A percentile compares a stretch with the other conserved stretches of the same genome.
phyloP scores from a whole-genome alignment of 2,888 invertebrate genomes.

The Tenthredo scrophulariae region DNA sequence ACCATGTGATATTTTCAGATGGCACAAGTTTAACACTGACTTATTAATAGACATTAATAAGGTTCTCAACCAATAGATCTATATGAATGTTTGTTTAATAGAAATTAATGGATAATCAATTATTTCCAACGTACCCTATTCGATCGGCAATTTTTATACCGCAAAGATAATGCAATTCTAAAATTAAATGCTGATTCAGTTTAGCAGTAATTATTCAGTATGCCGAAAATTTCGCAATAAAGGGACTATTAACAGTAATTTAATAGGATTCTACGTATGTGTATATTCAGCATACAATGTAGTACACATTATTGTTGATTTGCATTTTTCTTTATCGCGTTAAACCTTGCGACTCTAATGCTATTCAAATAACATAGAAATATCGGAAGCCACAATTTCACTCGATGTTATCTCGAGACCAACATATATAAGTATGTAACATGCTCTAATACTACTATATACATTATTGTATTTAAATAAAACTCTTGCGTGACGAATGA shows the following conservation, averaged over 20 bases:
- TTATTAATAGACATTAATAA: slow-evolving; percentile 35
- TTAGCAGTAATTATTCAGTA: too few relatives aligned
- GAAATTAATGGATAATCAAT: neutral
- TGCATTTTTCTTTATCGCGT: neutral
- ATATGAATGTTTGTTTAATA: neutral
- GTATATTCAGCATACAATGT: neutral
- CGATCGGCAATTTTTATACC: neutral
- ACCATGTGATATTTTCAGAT: slow-evolving; percentile 42
- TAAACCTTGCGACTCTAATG: neutral
- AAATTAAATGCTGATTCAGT: neutral
- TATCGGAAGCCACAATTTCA: neutral
- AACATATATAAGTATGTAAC: neutral
- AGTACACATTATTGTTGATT: neutral
- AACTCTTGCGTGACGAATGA: neutral
- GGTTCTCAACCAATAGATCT: slow-evolving; percentile 35
- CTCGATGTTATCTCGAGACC: neutral
- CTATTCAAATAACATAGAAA: neutral
- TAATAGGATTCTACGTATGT: neutral
- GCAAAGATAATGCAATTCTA: neutral
- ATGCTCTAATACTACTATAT: neutral
- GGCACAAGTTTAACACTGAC: slow-evolving; percentile 23
- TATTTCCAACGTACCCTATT: neutral
- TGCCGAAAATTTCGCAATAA: neutral
- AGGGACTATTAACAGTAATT: too few relatives aligned
- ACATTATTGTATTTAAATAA: neutral